Percentiles rank a stretch among this genome's conserved stretches.
Conservation (phyloP, 2,113 vertebrate genomes). For the Pipra filicauda region DNA sequence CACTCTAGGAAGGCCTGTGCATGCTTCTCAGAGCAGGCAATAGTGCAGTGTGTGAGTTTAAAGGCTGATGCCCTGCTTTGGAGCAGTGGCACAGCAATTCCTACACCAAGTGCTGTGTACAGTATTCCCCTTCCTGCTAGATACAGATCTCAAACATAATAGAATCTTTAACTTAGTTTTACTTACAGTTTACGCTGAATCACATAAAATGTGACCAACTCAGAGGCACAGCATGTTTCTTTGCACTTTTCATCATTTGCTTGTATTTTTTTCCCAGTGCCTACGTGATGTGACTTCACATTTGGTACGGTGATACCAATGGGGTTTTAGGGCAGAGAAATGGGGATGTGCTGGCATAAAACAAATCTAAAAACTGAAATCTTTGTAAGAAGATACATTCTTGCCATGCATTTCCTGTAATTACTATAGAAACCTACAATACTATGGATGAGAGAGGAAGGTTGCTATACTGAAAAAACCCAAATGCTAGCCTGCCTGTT, state of each 20-base stretch:
- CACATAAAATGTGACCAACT: background rate
- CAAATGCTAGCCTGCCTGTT: background rate
- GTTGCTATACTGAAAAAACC: background rate
- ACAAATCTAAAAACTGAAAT: background rate
- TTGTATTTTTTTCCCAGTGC: background rate
- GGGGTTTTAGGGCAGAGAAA: background rate
- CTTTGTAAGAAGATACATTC: background rate
- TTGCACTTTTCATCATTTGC: background rate
- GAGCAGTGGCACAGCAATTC: background rate
- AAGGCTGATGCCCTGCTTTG: background rate
- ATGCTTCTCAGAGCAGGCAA: background rate
- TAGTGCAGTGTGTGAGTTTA: too few species aligned
- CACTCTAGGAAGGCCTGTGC: background rate
- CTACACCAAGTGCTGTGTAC: background rate
- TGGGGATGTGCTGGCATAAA: background rate
- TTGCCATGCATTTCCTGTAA: background rate
- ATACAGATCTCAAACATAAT: background rate
- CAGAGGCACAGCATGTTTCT: background rate
- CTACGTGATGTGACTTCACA: accelerated
- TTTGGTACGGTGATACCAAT: background rate
- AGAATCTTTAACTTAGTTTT: background rate
- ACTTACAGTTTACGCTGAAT: background rate
- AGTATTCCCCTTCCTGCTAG: background rate
- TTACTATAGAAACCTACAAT: background rate
- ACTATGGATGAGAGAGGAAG: background rate